These are phyloP conservation scores for Corvus moneduloides DNA, from an alignment of 2,113 vertebrate genomes.

Conservation along the genomic window DNA sequence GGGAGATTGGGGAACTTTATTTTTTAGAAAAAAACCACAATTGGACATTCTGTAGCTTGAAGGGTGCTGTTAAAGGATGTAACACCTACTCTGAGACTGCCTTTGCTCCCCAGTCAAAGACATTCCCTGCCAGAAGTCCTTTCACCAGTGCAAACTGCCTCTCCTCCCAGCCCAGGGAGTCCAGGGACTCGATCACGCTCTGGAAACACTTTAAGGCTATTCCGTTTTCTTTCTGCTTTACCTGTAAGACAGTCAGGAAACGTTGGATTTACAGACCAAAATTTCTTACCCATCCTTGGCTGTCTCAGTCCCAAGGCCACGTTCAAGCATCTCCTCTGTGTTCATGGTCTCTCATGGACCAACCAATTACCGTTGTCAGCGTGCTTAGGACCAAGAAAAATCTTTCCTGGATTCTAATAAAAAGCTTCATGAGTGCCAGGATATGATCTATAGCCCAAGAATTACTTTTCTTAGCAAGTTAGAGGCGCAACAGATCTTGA, in stretches of 20 bases:
- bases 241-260: slow-evolving; percentile 68
- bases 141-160: slow-evolving; percentile 91
- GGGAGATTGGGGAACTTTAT: background rate
- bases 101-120: slow-evolving; percentile 99
- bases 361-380: slow-evolving; percentile 12
- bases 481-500: background rate
- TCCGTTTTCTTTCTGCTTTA: slow-evolving; percentile 96
- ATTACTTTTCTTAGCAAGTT: background rate
- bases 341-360: slow-evolving; percentile 30
- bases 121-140: slow-evolving; percentile 94
- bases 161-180: slow-evolving; percentile 90
- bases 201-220: slow-evolving; percentile 88
- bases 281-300: background rate
- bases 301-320: background rate
- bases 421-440: background rate
- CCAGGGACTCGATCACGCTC: slow-evolving; percentile 83
- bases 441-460: background rate
- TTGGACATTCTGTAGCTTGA: background rate
- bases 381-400: background rate
- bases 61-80: background rate
- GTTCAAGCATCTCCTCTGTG: background rate
- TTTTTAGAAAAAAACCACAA: background rate
- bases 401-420: background rate
- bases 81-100: slow-evolving; percentile 94
- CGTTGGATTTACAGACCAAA: background rate